Evolutionary conservation across 2,797 vertebrate genomes (phyloP).

Genomic region (Smutsia temminckii): DNA sequence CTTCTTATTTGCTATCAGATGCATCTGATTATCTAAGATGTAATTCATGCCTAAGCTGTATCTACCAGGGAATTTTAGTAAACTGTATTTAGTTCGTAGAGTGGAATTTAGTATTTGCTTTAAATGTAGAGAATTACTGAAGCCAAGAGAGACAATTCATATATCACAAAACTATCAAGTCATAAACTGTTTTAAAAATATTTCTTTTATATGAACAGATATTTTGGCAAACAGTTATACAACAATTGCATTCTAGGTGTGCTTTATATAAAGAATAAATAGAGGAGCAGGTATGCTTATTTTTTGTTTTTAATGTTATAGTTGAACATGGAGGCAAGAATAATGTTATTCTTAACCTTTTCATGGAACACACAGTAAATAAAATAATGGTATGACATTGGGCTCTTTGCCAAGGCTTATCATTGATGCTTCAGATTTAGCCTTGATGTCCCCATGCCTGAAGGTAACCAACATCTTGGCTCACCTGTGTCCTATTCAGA

Average conservation of each 20-base stretch:
- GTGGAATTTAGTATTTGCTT: neutral
- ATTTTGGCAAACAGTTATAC: neutral
- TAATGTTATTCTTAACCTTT: neutral
- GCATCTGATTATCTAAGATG: neutral
- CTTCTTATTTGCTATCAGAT: neutral
- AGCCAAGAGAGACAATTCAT: neutral
- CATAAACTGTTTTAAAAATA: neutral
- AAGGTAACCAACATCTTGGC: neutral
- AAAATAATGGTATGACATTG: neutral
- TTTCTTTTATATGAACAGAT: neutral
- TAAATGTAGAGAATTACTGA: neutral
- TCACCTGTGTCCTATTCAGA: neutral
- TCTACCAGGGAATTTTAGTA: neutral
- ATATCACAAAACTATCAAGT: neutral
- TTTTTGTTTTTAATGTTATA: neutral
- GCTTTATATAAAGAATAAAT: neutral
- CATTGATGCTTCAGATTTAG: neutral
- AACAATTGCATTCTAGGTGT: neutral
- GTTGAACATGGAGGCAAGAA: neutral
- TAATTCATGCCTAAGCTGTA: neutral
- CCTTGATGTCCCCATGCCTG: neutral
- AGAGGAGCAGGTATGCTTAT: neutral
- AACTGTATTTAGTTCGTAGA: neutral
- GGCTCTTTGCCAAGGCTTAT: rapidly evolving
- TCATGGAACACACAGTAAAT: neutral